Base-by-base conservation (phyloP, 2,888 invertebrate genomes). In the Athripsodes cinereus region DNA sequence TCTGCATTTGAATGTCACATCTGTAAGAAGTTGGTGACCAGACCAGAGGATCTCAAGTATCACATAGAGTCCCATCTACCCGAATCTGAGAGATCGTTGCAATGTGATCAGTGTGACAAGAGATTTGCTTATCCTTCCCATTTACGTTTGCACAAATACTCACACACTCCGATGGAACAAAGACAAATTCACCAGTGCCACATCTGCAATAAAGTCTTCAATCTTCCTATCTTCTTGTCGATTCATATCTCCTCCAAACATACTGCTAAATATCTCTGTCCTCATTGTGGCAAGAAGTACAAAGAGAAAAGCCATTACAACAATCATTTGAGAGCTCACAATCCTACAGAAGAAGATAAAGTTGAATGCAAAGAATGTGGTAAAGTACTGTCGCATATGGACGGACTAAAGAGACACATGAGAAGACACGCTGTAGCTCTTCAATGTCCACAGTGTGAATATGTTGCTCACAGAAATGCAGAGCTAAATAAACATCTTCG, bases 41-140 rank as follows among this genome's bases (percentile, higher is more conserved):
- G 64, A 21, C 66, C 66, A 6, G 62, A 61, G 59, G 65, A 63
- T 19, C 48, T 66, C 21, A 55, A 62, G 35, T 64, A 64, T 57
- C 66, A 66, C 48, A 58, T 66, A 35, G 65, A 65, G 56, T 65
- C 65, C 57, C 66, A 66, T 58, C 54, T 65, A 11, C 66, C 66
- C 1, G 65, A 65, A 49, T 58, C 61, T 8, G 50, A 65, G 55
- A 52, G 65, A 40, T 64, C 63, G 2, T 48, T 64, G 2, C 55
- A 60, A 6, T 66, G 66, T 58, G 40, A 62, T 5, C 55, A 65
- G 26, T 66, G 66, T 57, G 61, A 64, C 20, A 53, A 65, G 8
- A 40, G 62, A 21, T 66, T 65, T 54, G 64, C 50, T 10, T 50
- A 50, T 50, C 50, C 50, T 26, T 64, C 53, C 64, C 64, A 64